Evolutionary conservation across 92 coral and sea anemone species (phyloP), one percentile per base, ranked within the genome.

Genomic region (Nematostella vectensis): DNA sequence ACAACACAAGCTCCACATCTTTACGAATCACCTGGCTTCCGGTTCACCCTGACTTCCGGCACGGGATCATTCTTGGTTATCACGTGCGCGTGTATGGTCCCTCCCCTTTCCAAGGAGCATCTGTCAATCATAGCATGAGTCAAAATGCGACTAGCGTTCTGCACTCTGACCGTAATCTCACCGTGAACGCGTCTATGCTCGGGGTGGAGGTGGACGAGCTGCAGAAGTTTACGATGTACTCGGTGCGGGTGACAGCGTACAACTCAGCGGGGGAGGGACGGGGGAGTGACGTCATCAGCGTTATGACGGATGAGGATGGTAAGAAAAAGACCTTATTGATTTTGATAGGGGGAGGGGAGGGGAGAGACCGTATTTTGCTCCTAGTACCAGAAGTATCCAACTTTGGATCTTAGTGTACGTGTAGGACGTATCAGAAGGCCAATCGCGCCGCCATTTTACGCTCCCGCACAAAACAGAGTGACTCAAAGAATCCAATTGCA

Each of bases 41-140:
- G 6, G 40, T 33, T 6, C 8, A 33, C 40, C 15, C 40, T 6
- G 40, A 15, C 15, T 15, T 33, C 6, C 48, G 43, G 36, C 56
- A 66, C 50, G 81, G 81, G 13, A 29, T 74, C 23, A 56, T 74
- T 29, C 43, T 27, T 3, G 81, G 81, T 2, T 74, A 74, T 33
- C 25, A 36, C 20, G 40, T 33, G 15, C 25, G 33, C 20, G 40
- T 33, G 15, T 33, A 33, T 33, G 8, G 6, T 15, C 8, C 15
- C 40, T 33, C 40, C 15, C n/a, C n/a, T n/a, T n/a, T n/a, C n/a
- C n/a, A n/a, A n/a, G n/a, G n/a, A n/a, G n/a, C n/a, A n/a, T n/a
- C n/a, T n/a, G n/a, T n/a, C n/a, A n/a, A n/a, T n/a, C n/a, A n/a
- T n/a, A n/a, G n/a, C n/a, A n/a, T n/a, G n/a, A n/a, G n/a, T n/a